These are phyloP conservation scores for Oxyura jamaicensis DNA, from an alignment of 2,113 vertebrate species.

Conservation along the genomic window DNA sequence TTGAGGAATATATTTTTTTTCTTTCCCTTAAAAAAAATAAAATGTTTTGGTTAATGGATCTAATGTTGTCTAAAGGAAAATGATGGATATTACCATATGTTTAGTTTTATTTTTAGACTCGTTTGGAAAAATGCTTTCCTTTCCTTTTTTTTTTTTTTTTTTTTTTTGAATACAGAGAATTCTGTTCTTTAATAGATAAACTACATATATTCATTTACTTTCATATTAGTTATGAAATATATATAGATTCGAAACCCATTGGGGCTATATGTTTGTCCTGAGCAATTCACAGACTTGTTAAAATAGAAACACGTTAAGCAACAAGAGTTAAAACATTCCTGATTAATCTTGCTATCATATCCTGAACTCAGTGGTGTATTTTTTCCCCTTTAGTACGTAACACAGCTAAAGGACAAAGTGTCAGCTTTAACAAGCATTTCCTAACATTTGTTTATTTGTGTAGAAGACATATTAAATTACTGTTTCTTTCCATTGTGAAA, in stretches of 20 bases:
- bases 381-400: slow-evolving; percentile 31
- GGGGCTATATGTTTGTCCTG: background rate
- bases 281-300: background rate
- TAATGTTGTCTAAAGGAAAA: background rate
- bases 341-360: background rate
- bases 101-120: background rate
- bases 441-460: slow-evolving; percentile 12
- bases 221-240: background rate
- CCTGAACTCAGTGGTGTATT: background rate
- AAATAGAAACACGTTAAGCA: background rate
- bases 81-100: background rate
- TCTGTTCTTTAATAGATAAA: background rate
- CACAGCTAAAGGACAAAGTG: slow-evolving; percentile 22
- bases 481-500: slow-evolving; percentile 57
- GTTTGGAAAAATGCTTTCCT: background rate
- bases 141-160: background rate
- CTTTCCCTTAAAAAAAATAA: background rate
- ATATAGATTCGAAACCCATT: background rate
- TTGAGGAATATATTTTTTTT: background rate
- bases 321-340: background rate
- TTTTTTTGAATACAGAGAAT: background rate
- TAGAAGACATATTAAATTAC: background rate
- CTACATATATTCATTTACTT: background rate
- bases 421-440: slow-evolving; percentile 18
- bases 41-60: background rate